These are phyloP conservation scores for Macrotrachela quadricornifera DNA, from an alignment of 1,140 invertebrate genomes.

Conservation along the genomic window DNA sequence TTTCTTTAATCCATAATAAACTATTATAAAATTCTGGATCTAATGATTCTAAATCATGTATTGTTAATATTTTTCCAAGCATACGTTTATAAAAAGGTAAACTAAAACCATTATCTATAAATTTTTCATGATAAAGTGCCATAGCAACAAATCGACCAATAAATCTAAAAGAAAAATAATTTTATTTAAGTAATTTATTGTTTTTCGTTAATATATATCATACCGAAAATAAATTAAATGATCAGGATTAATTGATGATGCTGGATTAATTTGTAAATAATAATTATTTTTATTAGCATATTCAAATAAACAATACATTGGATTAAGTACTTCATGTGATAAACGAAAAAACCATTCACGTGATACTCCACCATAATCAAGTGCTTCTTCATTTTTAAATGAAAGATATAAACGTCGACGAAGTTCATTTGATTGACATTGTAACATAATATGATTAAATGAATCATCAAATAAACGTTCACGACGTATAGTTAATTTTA, in stretches of 20 bases:
- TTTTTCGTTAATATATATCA: too few species aligned
- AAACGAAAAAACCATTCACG: conserved; percentile 90
- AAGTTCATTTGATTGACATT: conserved; percentile 38
- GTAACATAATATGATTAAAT: conserved; percentile 21
- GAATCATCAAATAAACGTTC: conserved; percentile 92
- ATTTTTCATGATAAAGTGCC: conserved; percentile 88
- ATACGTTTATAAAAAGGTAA: conserved; percentile 99
- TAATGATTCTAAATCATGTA: conserved; percentile 91
- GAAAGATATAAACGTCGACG: conserved; percentile 71
- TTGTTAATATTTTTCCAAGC: conserved; percentile 70
- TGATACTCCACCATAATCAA: conserved; percentile 80
- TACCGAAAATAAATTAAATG: conserved; percentile 69
- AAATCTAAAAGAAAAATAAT: conserved; percentile 96
- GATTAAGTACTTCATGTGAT: conserved; percentile 98
- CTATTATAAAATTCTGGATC: conserved; percentile 97
- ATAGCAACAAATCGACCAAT: conserved; percentile 70
- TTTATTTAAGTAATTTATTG: conserved; percentile 62
- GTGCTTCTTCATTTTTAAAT: conserved; percentile 83
- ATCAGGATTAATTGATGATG: conserved; percentile 88
- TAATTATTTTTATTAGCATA: conserved; percentile 99
- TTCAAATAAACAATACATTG: conserved; percentile 94
- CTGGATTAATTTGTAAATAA: conserved; percentile 91
- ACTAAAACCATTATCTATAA: conserved; percentile 93
- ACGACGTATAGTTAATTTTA: conserved; percentile 65
- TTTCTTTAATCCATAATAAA: conserved; percentile 66